These are phyloP conservation scores for Eurytoma adleriae DNA, from an alignment of 2,888 invertebrate species.

Conservation along the genomic window DNA sequence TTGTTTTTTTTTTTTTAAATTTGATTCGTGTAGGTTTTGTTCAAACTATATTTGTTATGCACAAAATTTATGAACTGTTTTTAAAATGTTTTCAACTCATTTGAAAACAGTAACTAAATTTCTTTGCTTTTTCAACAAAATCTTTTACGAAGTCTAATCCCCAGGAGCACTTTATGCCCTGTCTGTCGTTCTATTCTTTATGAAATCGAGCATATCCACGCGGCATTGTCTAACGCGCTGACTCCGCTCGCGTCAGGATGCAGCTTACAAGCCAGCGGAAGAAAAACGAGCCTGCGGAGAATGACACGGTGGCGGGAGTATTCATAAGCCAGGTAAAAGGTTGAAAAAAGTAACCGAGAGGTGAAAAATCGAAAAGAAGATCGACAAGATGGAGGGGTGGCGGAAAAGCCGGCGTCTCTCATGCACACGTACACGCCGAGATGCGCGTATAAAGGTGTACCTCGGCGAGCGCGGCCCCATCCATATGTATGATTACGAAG, in stretches of 20 bases:
- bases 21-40: no score
- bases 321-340: not conserved
- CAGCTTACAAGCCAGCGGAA: not conserved
- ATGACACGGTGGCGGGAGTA: not conserved
- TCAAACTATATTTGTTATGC: no score
- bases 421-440: not conserved
- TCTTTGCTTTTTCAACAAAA: no score
- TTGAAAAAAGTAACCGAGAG: not conserved
- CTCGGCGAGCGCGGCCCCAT: conserved; percentile 60
- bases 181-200: no score
- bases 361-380: not conserved
- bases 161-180: no score
- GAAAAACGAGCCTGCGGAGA: conserved; percentile 16
- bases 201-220: no score
- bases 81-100: no score
- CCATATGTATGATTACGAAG: conserved; percentile 73
- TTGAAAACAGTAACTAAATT: no score
- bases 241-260: no score
- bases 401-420: conserved; percentile 40
- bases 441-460: not conserved
- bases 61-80: no score
- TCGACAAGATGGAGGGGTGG: conserved; percentile 21
- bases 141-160: no score
- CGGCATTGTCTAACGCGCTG: not conserved
- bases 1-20: no score